phyloP scores from a whole-genome alignment of 2,888 invertebrate species.

The Bimastos eiseni region DNA sequence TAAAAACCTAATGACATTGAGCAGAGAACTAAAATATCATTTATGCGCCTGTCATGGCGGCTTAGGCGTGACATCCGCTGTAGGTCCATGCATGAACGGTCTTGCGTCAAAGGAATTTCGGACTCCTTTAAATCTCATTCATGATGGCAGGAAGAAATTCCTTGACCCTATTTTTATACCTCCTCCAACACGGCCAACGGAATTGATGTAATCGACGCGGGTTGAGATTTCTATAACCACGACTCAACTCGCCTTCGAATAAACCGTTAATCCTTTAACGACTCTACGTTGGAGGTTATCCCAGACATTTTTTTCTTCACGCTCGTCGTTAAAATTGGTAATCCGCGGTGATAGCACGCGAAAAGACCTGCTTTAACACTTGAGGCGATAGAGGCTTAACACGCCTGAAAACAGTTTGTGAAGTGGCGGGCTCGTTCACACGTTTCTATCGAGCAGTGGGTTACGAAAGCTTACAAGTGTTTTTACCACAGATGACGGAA shows the following conservation, averaged over 20 bases:
- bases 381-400: neutral
- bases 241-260: neutral
- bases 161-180: no score
- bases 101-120: neutral
- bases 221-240: neutral
- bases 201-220: neutral
- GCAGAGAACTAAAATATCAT: neutral
- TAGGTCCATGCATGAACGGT: neutral
- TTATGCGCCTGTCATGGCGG: neutral
- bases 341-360: neutral
- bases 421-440: neutral
- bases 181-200: neutral
- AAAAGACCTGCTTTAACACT: neutral
- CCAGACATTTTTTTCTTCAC: no score
- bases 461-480: no score
- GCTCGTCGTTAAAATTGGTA: no score
- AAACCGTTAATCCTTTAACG: neutral
- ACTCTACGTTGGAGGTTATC: no score
- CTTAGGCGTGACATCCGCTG: neutral
- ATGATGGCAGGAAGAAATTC: neutral
- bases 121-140: neutral
- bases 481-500: no score
- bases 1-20: no score
- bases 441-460: neutral
- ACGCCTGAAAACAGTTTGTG: neutral